Evolutionary conservation across 2,113 vertebrate species (phyloP), one percentile per base, ranked within the genome.

Genomic region (Clarias gariepinus): DNA sequence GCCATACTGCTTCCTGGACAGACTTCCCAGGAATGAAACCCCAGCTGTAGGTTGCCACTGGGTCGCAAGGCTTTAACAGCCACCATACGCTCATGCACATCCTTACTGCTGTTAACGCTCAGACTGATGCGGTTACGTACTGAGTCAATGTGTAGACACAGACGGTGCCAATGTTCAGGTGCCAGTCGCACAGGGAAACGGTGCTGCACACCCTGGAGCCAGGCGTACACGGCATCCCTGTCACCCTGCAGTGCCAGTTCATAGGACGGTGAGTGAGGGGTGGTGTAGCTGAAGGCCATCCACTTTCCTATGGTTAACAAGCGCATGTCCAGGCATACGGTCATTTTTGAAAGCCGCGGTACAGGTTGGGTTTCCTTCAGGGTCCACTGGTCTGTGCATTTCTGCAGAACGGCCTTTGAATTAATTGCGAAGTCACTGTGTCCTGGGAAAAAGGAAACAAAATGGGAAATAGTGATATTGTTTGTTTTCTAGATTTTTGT

Each of bases 281-380:
- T 90, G 85, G 86, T 90, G 90, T 96, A 96, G 23, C 93, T 92
- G 89, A 95, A 96, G 57, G 94, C 95, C 71, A 92, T 92, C 95
- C 95, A 96, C 33, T 88, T 25, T 15, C 94, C 94, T 0, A 91
- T 89, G 10, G 81, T 86, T 1, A 94, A 30, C 82, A 95, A 89
- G 0, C 90, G 92, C 30, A 96, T 28, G 64, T 95, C 90, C 10
- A 95, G 87, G 8, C 95, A 96, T 81, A 94, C 90, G 0, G 93
- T 96, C 90, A 94, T 89, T 77, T 92, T 90, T 21, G 55, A 85
- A n/a, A 94, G 92, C 25, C 55, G 55, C 0, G 94, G 94, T 36
- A 94, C 55, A 10, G 33, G 2, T 13, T 28, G 2, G 11, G 58
- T 30, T 36, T 89, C 90, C 89, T 90, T 91, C 69, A 95, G 91